Base-by-base conservation (phyloP, 2,797 vertebrate genomes). In the Neosilurus mollespiculum region DNA sequence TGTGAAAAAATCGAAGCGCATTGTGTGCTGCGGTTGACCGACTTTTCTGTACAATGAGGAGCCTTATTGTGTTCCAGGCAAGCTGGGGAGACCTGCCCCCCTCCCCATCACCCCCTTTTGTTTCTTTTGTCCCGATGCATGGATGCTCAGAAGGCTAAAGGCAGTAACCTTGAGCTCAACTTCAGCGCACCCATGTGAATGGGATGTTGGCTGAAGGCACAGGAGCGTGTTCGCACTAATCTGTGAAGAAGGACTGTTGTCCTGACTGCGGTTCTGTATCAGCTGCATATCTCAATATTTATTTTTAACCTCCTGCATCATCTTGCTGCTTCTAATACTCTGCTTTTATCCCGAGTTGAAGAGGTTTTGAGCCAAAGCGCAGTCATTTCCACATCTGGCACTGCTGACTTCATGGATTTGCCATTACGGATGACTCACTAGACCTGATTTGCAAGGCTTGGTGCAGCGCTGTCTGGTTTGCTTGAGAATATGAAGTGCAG, bases 11-110 rank as follows among this genome's bases (percentile, higher is more conserved):
- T 88, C 72, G 86, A 62, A 85, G 62, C 43, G 66, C 34, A 56
- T 72, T 87, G 16, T 16, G 70, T 86, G 88, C 80, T 0, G 20
- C 75, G 83, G 81, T 16, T 34, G 16, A 54, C 16, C 1, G 64
- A 54, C 18, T 75, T 76, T 64, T 72, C 54, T 62, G 43, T 64
- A 56, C 18, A 59, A 54, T 54, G 83, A 91, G 30, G 80, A 75
- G 65, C 90, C 90, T 89, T 83, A 91, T 93, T 91, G 84, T 59
- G 56, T 85, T 85, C 80, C 83, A 78, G 67, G 15, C 20, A 9
- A 43, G 75, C 82, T 51, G 4, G 15, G 51, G 51, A 73, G n/a
- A 24, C 54, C 16, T 20, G 15, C 16, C 70, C n/a, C 18, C 30
- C 70, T 43, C 20, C 20, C 69, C 18, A 43, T 43, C 43, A 8